phyloP scores from a whole-genome alignment of 1,140 invertebrate genomes.

The Leucophenga varia region DNA sequence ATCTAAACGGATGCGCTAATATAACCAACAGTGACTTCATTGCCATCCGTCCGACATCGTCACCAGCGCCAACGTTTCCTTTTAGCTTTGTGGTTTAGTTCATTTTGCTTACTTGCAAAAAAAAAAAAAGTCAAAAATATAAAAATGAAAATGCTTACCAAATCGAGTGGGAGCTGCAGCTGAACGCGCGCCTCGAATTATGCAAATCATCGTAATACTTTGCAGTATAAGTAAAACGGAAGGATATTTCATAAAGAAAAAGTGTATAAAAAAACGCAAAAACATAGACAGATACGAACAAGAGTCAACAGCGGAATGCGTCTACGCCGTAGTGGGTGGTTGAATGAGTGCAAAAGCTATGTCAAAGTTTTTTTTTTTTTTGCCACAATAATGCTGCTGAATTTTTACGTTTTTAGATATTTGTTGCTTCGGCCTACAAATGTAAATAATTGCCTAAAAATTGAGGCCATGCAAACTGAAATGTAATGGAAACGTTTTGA shows the following conservation, averaged over 20 bases:
- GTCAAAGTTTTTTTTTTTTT: slow-evolving; percentile 11
- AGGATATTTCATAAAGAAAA: slow-evolving; percentile 47
- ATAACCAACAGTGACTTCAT: too few species aligned
- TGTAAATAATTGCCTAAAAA: slow-evolving; percentile 48
- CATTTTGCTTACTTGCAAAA: too few species aligned
- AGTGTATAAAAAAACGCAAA: too few species aligned
- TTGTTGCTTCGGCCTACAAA: slow-evolving; percentile 34
- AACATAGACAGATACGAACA: too few species aligned
- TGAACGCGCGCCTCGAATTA: slow-evolving; percentile 33
- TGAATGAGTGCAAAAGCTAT: too few species aligned
- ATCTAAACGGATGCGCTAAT: neutral
- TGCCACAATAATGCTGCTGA: neutral
- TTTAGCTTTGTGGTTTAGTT: too few species aligned
- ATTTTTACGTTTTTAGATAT: slow-evolving; percentile 12
- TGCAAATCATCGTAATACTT: slow-evolving; percentile 54
- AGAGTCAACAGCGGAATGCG: too few species aligned
- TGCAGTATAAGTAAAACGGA: slow-evolving; percentile 35
- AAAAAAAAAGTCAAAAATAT: slow-evolving; percentile 7
- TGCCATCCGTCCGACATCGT: too few species aligned
- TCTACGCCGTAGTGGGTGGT: too few species aligned
- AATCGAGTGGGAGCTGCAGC: slow-evolving; percentile 33
- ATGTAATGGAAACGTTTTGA: slow-evolving; percentile 45
- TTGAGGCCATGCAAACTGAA: slow-evolving; percentile 47
- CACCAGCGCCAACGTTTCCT: too few species aligned
- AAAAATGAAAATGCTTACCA: slow-evolving; percentile 21